A percentile compares a stretch with the other conserved stretches of the same genome.
Conservation (phyloP, 2,797 vertebrate genomes). For the Lacerta agilis region DNA sequence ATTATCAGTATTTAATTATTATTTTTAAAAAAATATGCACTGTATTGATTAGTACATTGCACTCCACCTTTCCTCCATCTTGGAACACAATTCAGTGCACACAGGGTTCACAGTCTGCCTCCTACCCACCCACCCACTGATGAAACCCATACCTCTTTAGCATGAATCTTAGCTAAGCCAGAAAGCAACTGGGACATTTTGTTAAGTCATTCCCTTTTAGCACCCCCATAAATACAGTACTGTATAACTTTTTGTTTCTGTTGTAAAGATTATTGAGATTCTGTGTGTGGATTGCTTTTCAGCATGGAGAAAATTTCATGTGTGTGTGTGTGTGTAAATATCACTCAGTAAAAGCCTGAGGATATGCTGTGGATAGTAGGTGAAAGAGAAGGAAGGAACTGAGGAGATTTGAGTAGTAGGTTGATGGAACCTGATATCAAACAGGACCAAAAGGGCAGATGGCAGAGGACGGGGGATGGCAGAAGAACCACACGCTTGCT, state of each 20-base stretch:
- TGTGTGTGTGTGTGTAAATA: no score
- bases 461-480: conserved; percentile 4
- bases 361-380: not conserved
- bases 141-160: no score
- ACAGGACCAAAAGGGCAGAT: not conserved
- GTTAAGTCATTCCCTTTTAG: not conserved
- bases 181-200: not conserved
- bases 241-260: not conserved
- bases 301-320: no score
- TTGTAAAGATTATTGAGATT: not conserved
- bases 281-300: not conserved
- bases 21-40: not conserved
- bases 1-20: not conserved
- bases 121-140: no score
- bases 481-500: not conserved
- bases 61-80: not conserved
- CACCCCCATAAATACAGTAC: no score
- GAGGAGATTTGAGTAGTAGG: not conserved
- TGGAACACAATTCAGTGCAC: no score
- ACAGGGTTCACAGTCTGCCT: no score
- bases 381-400: not conserved
- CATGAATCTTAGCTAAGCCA: not conserved
- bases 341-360: not conserved
- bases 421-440: not conserved
- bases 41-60: no score